These are phyloP conservation scores for Onychostoma macrolepis DNA, from an alignment of 2,113 vertebrate genomes.

Conservation along the genomic window DNA sequence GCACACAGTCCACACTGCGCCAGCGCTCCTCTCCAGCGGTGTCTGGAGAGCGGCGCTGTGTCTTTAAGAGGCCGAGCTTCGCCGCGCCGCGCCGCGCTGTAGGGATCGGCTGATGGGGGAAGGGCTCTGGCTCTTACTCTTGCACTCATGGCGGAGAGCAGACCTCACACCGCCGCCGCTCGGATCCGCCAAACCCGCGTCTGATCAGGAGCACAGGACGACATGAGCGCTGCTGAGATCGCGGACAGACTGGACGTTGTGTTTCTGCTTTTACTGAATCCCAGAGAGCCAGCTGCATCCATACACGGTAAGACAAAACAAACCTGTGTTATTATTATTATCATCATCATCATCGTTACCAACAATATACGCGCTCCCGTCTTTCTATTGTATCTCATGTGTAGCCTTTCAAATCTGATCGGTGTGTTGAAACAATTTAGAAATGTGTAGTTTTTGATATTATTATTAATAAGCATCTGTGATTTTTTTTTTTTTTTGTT, in stretches of 20 bases:
- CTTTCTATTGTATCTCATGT: neutral
- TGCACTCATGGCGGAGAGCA: conserved; percentile 37
- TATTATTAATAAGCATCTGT: neutral
- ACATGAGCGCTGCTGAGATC: conserved; percentile 78
- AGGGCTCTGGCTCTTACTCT: conserved; percentile 48
- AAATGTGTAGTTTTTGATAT: neutral
- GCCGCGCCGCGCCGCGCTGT: conserved; percentile 57
- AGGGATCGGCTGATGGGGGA: conserved; percentile 58
- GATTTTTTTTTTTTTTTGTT: neutral
- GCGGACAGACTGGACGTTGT: conserved; percentile 60
- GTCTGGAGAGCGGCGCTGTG: conserved; percentile 63
- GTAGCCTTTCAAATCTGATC: neutral
- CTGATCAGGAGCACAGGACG: conserved; percentile 61
- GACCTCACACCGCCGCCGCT: conserved; percentile 5
- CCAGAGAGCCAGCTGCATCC: conserved; percentile 56
- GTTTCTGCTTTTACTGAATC: conserved; percentile 57
- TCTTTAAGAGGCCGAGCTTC: conserved; percentile 72
- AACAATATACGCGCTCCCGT: neutral
- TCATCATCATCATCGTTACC: neutral
- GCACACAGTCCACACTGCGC: neutral
- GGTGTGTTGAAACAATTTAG: neutral
- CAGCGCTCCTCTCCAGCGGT: neutral
- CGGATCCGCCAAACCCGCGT: conserved; percentile 2
- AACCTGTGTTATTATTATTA: neutral
- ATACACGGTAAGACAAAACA: conserved; percentile 49